Percentiles rank a stretch among this genome's conserved stretches.
These are phyloP conservation scores for Thunnus maccoyii DNA, from an alignment of 2,113 vertebrate genomes.

Conservation along the genomic window DNA sequence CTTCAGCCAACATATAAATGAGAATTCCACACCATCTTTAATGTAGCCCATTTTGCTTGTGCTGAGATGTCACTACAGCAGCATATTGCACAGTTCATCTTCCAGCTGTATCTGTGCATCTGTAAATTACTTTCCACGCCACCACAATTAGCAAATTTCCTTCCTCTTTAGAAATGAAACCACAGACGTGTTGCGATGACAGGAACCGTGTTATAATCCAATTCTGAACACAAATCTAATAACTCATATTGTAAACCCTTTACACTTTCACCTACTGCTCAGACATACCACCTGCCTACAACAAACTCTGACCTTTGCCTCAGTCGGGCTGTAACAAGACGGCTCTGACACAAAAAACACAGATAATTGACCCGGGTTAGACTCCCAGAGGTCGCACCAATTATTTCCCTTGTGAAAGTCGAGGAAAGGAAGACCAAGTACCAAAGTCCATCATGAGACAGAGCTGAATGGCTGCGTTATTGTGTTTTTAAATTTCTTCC, in stretches of 20 bases:
- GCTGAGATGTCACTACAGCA: slow-evolving; percentile 9
- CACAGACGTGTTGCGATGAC: background rate
- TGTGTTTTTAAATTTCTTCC: slow-evolving; percentile 25
- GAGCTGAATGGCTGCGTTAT: slow-evolving; percentile 11
- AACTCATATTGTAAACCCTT: background rate
- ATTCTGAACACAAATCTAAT: background rate
- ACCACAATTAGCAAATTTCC: slow-evolving; percentile 14
- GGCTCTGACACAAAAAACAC: slow-evolving; percentile 65
- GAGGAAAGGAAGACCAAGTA: slow-evolving; percentile 35
- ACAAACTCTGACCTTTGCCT: slow-evolving; percentile 67
- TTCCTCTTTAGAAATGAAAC: slow-evolving; percentile 19
- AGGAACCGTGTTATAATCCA: background rate
- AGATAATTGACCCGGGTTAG: slow-evolving; percentile 55
- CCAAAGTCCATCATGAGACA: slow-evolving; percentile 3
- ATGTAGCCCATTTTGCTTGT: slow-evolving; percentile 10
- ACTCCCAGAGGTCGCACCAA: slow-evolving; percentile 69
- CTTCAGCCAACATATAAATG: slow-evolving; percentile 22
- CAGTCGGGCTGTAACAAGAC: slow-evolving; percentile 51
- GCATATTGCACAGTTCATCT: slow-evolving; percentile 43
- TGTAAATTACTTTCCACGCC: slow-evolving; percentile 25
- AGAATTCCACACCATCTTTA: slow-evolving; percentile 16
- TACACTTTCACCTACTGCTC: slow-evolving; percentile 23
- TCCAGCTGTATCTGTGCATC: slow-evolving; percentile 16
- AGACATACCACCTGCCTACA: background rate
- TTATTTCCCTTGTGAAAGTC: slow-evolving; percentile 54